These are phyloP conservation scores for Merops nubicus DNA, from an alignment of 2,113 vertebrate species.

Conservation along the genomic window DNA sequence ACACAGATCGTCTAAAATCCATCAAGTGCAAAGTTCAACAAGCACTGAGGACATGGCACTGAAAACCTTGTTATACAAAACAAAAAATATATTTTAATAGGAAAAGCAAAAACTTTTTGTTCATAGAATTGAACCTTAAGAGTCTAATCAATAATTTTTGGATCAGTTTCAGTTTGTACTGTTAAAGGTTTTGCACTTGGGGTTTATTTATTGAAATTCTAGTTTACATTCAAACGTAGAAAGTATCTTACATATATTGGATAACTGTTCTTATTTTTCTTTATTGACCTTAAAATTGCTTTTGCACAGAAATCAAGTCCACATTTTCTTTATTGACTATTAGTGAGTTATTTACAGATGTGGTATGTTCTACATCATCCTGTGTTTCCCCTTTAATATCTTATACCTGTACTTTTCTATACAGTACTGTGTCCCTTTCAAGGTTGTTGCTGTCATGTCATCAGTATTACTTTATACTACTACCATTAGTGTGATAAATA, in stretches of 20 bases:
- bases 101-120: background rate
- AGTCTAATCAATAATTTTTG: background rate
- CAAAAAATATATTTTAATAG: rapidly evolving
- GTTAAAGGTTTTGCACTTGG: background rate
- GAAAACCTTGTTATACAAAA: background rate
- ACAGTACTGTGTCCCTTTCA: background rate
- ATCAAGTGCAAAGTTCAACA: background rate
- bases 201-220: background rate
- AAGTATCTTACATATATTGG: background rate
- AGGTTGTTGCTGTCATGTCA: background rate
- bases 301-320: background rate
- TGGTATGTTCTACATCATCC: background rate
- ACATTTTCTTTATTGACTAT: background rate
- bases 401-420: background rate
- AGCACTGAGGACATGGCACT: background rate
- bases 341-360: background rate
- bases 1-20: background rate
- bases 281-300: background rate
- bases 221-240: background rate
- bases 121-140: background rate
- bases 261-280: background rate
- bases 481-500: background rate
- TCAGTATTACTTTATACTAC: background rate
- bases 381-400: background rate
- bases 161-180: background rate